A percentile compares a stretch with the other conserved stretches of the same genome.
These are phyloP conservation scores for Vidua macroura DNA, from an alignment of 2,113 vertebrate species.

Conservation along the genomic window DNA sequence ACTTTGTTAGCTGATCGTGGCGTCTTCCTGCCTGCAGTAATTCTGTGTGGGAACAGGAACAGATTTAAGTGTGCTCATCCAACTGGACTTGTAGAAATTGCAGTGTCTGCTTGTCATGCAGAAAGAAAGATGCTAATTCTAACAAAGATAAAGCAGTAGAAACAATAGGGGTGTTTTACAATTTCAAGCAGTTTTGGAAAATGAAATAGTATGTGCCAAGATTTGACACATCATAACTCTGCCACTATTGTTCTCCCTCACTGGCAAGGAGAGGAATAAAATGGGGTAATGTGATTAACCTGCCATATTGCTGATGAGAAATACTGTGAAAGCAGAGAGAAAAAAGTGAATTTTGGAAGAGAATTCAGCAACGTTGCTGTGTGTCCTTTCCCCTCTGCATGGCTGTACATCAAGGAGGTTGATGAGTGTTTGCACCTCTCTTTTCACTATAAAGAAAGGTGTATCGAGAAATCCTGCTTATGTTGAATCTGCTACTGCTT, in stretches of 20 bases:
- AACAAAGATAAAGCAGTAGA: not conserved
- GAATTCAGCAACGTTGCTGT: not conserved
- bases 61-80: not conserved
- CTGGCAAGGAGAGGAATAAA: not conserved
- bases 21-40: not conserved
- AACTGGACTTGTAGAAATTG: not conserved
- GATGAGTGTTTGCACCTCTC: not conserved
- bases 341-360: not conserved
- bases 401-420: not conserved
- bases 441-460: not conserved
- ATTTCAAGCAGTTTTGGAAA: not conserved
- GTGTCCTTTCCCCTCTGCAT: not conserved
- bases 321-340: not conserved
- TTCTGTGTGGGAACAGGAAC: not conserved
- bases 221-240: not conserved
- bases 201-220: not conserved
- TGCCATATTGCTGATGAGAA: not conserved
- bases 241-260: not conserved
- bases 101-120: not conserved
- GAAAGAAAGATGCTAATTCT: not conserved
- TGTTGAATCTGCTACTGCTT: not conserved
- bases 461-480: not conserved
- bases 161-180: not conserved
- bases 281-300: not conserved
- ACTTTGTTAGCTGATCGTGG: not conserved